phyloP scores from a whole-genome alignment of 30 jellyfish, hydroid and myxozoan species.

The Pseudorhiza aurosa region DNA sequence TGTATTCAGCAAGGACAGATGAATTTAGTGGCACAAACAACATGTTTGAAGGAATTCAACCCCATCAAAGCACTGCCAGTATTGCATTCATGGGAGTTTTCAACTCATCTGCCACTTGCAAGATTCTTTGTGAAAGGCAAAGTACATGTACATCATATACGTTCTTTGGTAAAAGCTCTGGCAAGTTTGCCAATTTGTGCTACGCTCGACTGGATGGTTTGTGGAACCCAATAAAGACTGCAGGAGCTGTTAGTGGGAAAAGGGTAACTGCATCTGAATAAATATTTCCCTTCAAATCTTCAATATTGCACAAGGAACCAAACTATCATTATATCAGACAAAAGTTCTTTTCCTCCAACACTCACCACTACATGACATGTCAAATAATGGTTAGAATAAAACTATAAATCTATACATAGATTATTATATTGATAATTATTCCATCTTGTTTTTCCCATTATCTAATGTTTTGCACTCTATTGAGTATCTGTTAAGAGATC shows the following conservation, averaged over 20 bases:
- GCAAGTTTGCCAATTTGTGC: slow-evolving; percentile 78
- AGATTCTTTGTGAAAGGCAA: slow-evolving; percentile 62
- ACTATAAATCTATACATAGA: no score
- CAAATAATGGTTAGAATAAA: no score
- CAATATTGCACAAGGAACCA: no score
- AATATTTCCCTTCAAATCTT: no score
- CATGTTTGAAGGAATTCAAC: slow-evolving; percentile 83
- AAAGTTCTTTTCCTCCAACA: no score
- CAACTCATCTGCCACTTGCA: slow-evolving; percentile 50
- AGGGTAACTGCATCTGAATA: no score
- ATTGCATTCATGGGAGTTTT: slow-evolving; percentile 74
- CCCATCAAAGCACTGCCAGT: slow-evolving; percentile 68
- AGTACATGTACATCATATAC: slow-evolving; percentile 86
- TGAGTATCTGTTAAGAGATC: no score
- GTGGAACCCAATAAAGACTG: slow-evolving; percentile 77
- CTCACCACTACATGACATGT: no score
- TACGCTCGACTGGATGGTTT: slow-evolving; percentile 89
- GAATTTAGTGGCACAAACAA: slow-evolving; percentile 45
- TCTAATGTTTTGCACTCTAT: no score
- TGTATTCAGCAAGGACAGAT: slow-evolving; percentile 53
- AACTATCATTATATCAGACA: no score
- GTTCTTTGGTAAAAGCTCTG: slow-evolving; percentile 63
- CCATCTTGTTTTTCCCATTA: no score
- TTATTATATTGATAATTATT: no score
- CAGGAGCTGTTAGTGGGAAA: slow-evolving; percentile 85